Base-by-base conservation (phyloP, 1,140 invertebrate species). In the Tetramorium simillimum region DNA sequence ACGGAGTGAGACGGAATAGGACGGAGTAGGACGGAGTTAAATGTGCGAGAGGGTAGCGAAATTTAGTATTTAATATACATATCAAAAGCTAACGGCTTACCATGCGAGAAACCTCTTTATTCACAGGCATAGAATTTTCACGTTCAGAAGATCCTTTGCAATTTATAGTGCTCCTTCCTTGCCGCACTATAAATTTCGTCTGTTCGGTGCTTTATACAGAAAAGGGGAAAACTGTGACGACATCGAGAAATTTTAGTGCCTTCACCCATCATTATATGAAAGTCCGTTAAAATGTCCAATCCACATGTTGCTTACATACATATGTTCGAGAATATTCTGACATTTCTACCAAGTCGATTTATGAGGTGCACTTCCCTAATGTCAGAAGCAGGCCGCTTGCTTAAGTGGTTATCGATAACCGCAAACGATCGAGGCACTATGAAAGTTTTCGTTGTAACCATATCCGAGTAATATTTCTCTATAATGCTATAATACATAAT, bases 371-470 rank as follows among this genome's bases (percentile, higher is more conserved):
- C 73, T 85, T 85, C 14, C 46, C 60, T 78, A 53, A 85, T 65
- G 73, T 78, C 82, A 85, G 37, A 28, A 63, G 58, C 60, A 85
- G 60, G 18, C 24, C 21, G 46, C 49, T 77, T 76, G 49, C 58
- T 65, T 78, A 85, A 85, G 73, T 78, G 46, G 73, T 85, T 85
- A 76, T 78, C 58, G 82, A 85, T 85, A 77, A 77, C 33, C 73
- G 16, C 58, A 24, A 78, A 65, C n/a, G 46, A 43, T 78, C 82
- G n/a, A 85, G n/a, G 21, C 16, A 33, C n/a, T n/a, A 65, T 65
- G 28, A 78, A 78, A 78, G 21, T 56, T 77, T 85, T 72, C 40
- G 14, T 28, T 60, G 18, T 14, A 46, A 37, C 43, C 1, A 43
- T 24, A 51, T 77, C n/a, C 43, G n/a, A 43, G 12, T 58, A 60